Evolutionary conservation across 2,888 invertebrate species (phyloP), one percentile per base, ranked within the genome.

Genomic region (Hydrotaea diabolus): DNA sequence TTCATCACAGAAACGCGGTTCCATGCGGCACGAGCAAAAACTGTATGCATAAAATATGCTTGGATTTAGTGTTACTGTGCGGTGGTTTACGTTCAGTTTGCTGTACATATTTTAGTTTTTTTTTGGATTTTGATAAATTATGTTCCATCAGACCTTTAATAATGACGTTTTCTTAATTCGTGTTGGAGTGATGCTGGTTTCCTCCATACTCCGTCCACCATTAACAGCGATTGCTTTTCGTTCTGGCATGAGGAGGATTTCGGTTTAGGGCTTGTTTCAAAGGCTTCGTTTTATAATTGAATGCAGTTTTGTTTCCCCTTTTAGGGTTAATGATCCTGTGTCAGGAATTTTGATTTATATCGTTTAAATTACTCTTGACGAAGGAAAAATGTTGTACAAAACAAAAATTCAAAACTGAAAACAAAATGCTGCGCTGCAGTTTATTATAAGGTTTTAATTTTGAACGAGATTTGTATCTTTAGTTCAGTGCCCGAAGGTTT

Each of bases 321-420:
- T 26, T 2, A 55, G 55, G 74, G 77, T 83, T 80, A 83, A 77
- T 83, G 77, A 80, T 80, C 77, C 83, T 77, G 77, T 77, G 77
- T 77, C 80, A 80, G 77, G 46, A 83, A 75, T 75, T 80, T 80
- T 80, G 83, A 83, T 80, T 80, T 75, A 83, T 83, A 77, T 80
- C 74, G 80, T 77, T 26, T 43, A 73, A 77, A 75, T 73, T 83
- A 64, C 64, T 79, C 74, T 76, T 64, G 66, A 72, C 31, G 26
- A 59, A 59, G 9, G 17, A 21, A n/a, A 59, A 26, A 74, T 43
- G 8, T 36, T 36, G 36, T 36, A 5, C 13, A 55, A 49, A 15
- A 49, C 15, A 62, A 73, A 78, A 72, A 2, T 19, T 15, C 53
- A 69, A 49, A 1, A 66, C 19, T 0, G 43, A 66, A 73, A 19